Evolutionary conservation across 1,140 invertebrate species (phyloP).

Genomic region (Drosophila pandora): DNA sequence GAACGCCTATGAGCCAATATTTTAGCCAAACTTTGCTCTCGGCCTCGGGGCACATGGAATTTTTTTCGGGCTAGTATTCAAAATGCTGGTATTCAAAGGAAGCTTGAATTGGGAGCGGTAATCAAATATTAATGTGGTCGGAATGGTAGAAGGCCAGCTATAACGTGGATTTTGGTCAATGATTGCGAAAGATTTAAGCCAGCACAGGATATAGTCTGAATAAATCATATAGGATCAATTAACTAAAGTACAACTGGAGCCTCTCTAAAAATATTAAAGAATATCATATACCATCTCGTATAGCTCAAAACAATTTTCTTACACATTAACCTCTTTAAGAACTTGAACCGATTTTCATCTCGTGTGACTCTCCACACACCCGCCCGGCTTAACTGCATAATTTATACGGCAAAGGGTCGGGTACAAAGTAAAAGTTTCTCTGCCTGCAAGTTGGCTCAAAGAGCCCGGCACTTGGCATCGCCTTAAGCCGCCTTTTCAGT

Average conservation of each 20-base stretch:
- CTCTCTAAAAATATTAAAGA: not conserved
- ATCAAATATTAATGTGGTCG: slow-evolving; percentile 41
- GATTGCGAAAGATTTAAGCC: not conserved
- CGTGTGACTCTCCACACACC: not conserved
- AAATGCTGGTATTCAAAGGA: slow-evolving; percentile 23
- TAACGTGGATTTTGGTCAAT: slow-evolving; percentile 15
- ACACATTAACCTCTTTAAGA: slow-evolving; percentile 14
- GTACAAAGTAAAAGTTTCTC: slow-evolving; percentile 28
- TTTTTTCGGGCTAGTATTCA: slow-evolving; percentile 11
- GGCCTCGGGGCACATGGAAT: slow-evolving; percentile 23
- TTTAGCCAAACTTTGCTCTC: slow-evolving; percentile 31
- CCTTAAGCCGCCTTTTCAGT: slow-evolving; percentile 50
- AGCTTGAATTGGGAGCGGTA: slow-evolving; percentile 23
- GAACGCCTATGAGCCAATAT: slow-evolving; percentile 25
- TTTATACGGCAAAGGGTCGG: slow-evolving; percentile 38
- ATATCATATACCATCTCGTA: too few species aligned
- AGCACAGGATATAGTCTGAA: not conserved
- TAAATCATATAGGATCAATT: slow-evolving; percentile 23
- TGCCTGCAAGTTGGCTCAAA: slow-evolving; percentile 43
- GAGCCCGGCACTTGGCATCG: slow-evolving; percentile 41
- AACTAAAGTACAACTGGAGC: not conserved
- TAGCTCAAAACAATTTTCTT: not conserved
- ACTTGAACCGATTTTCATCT: slow-evolving; percentile 35
- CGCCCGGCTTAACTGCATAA: slow-evolving; percentile 30
- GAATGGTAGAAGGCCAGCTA: not conserved